Conservation (phyloP, 2,888 invertebrate species). For the Onthophagus sagittarius region DNA sequence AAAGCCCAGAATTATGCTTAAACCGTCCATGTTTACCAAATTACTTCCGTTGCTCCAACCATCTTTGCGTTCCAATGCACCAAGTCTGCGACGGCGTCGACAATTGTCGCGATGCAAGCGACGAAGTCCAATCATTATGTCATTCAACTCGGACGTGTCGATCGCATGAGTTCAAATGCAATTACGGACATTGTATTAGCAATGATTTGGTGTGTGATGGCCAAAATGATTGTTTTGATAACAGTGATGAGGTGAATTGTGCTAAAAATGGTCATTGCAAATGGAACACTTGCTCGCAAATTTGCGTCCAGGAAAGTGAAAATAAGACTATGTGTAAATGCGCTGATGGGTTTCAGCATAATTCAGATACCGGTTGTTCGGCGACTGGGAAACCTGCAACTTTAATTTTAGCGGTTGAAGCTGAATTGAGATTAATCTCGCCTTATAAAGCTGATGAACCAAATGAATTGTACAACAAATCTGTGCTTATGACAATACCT, state of each 20-base stretch:
- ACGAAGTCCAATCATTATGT: conserved; percentile 36
- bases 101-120: conserved; percentile 55
- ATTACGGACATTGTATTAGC: conserved; percentile 58
- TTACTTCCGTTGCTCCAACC: conserved; percentile 44
- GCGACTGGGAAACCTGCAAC: conserved; percentile 56
- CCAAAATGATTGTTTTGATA: conserved; percentile 69
- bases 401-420: conserved; percentile 63
- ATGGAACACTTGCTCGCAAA: conserved; percentile 75
- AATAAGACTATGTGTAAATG: conserved; percentile 56
- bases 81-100: conserved; percentile 56
- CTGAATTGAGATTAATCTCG: conserved; percentile 59
- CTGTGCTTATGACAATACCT: conserved; percentile 31
- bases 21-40: conserved; percentile 50
- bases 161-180: conserved; percentile 42
- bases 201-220: conserved; percentile 70
- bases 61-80: conserved; percentile 54
- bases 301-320: conserved; percentile 58
- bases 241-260: conserved; percentile 54
- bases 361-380: conserved; percentile 54
- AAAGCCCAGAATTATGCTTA: conserved; percentile 44
- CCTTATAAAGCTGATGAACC: conserved; percentile 56
- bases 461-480: conserved; percentile 38
- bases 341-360: conserved; percentile 58
- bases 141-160: conserved; percentile 37
- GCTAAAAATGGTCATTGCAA: conserved; percentile 50